Conservation (phyloP, 2,113 vertebrate genomes). For the Telmatochromis brachygnathus region DNA sequence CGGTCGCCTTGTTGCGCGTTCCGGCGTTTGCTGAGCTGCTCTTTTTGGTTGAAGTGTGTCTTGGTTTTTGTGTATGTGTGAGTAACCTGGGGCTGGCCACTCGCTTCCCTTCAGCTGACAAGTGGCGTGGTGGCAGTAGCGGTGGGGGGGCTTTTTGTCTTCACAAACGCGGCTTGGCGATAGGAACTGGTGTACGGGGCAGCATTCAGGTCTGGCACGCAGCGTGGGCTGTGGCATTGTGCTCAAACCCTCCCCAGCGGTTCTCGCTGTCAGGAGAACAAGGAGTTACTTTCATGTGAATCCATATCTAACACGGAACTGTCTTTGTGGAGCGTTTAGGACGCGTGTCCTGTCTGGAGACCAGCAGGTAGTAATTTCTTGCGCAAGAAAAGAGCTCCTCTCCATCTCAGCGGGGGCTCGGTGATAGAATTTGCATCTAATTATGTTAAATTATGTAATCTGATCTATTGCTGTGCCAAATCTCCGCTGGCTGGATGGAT, state of each 20-base stretch:
- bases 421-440: neutral
- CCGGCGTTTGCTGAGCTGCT: neutral
- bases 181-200: neutral
- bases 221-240: neutral
- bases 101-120: neutral
- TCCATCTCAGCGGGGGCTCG: neutral
- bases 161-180: conserved; percentile 16
- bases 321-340: neutral
- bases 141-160: conserved; percentile 18
- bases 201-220: neutral
- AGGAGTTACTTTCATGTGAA: neutral
- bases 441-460: neutral
- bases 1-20: neutral
- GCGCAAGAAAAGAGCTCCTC: neutral
- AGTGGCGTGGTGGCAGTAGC: neutral
- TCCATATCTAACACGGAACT: neutral
- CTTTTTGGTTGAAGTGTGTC: neutral
- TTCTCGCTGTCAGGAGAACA: neutral
- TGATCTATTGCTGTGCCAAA: neutral
- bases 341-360: neutral
- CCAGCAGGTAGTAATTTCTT: neutral
- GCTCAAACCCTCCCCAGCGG: neutral
- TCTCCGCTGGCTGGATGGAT: neutral
- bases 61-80: neutral
- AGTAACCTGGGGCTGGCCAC: neutral